These are phyloP conservation scores for Cheirogaleus medius DNA, from an alignment of 2,113 vertebrate genomes.

Conservation along the genomic window DNA sequence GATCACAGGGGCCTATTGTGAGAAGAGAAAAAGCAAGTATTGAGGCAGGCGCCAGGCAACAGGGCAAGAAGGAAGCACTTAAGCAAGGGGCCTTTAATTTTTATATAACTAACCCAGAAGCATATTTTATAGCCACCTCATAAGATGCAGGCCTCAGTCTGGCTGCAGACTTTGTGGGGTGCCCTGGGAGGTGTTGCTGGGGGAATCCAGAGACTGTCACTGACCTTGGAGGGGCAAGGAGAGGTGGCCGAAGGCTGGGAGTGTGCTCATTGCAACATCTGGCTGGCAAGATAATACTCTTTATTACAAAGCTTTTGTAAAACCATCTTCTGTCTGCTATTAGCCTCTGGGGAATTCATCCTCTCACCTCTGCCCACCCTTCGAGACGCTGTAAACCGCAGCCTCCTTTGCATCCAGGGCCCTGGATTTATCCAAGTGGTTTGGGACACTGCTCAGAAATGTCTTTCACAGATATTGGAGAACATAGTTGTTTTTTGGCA, in stretches of 20 bases:
- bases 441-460: neutral
- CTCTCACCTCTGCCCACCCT: neutral
- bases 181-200: neutral
- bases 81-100: constrained; percentile 58
- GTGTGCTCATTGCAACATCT: neutral
- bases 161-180: neutral
- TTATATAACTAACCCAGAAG: constrained; percentile 38
- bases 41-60: constrained; percentile 63
- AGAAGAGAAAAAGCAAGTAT: constrained; percentile 71
- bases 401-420: neutral
- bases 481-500: constrained; percentile 6
- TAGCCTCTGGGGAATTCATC: neutral
- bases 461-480: constrained; percentile 34
- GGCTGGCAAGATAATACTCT: neutral
- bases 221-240: neutral
- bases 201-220: neutral
- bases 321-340: neutral
- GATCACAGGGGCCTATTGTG: constrained; percentile 74
- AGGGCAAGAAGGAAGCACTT: constrained; percentile 62
- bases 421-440: neutral
- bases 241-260: neutral
- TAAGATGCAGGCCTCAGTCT: neutral
- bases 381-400: neutral
- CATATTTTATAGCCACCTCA: neutral
- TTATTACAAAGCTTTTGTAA: neutral